Base-by-base conservation (phyloP, 2,113 vertebrate genomes). In the Dromiciops gliroides region DNA sequence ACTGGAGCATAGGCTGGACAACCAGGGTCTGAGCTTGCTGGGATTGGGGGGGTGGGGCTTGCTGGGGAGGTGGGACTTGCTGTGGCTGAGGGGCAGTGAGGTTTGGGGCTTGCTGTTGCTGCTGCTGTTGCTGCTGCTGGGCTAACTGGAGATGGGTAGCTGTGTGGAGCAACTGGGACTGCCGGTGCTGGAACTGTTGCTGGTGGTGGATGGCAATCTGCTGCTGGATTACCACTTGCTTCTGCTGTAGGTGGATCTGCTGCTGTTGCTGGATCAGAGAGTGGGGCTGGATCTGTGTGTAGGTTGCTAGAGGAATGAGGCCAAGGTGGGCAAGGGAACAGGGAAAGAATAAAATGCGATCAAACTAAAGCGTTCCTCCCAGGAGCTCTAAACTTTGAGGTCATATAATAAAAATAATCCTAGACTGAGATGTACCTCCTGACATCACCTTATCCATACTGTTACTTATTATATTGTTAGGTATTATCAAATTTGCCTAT, bases 1-100 rank as follows among this genome's bases (percentile, higher is more conserved):
- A 99, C 95, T 99, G 99, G 48, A 99, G 98, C 95, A 99, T 98
- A 0, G 99, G 99, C 91, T 99, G 99, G 47, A 99, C 99, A 89
- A 99, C 99, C 90, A 99, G 98, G 49, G 99, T 99, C 98, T 99
- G 99, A 25, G 99, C 98, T 93, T 98, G 95, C 92, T 97, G 96
- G 90, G 97, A 93, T 7, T 97, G 92, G 97, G 98, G 98, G 52
- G 98, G 97, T 53, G 98, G 98, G 0, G 98, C 98, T 88, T 98
- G 98, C 50, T 98, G 98, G 75, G 97, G 98, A 11, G 98, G 97
- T 8, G 98, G 98, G 60, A 98, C 98, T 51, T 98, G 99, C 50
- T 98, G 99, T 90, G 99, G 99, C 90, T 97, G 98, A 16, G 98
- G 96, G 98, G 96, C 94, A 67, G 95, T 89, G 97, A 98, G 97